Conservation (phyloP, 2,113 vertebrate species). For the Dryoscopus gambensis region DNA sequence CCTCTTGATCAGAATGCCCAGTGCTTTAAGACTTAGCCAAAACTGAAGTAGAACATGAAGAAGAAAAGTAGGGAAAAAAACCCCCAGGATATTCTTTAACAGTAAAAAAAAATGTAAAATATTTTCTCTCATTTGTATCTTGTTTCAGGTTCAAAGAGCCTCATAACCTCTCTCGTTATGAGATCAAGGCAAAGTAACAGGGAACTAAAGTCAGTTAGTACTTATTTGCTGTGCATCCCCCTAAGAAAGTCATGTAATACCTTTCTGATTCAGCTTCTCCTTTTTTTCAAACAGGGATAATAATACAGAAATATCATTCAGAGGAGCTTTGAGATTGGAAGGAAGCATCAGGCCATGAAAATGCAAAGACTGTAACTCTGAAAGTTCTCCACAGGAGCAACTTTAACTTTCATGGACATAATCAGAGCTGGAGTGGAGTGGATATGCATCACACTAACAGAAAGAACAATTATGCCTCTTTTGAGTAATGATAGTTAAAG, state of each 20-base stretch:
- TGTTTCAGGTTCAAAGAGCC: background rate
- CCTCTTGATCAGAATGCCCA: background rate
- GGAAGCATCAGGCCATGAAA: background rate
- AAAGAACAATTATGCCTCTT: background rate
- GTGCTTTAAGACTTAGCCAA: background rate
- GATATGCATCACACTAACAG: background rate
- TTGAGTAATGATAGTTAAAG: background rate
- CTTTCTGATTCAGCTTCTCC: background rate
- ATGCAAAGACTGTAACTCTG: background rate
- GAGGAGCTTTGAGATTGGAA: background rate
- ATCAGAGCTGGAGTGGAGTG: background rate
- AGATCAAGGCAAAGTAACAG: background rate
- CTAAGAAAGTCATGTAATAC: background rate
- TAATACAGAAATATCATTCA: background rate
- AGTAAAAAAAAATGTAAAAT: background rate
- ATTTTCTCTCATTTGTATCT: background rate
- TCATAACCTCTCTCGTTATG: no score
- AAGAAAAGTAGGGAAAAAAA: background rate
- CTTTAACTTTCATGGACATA: background rate
- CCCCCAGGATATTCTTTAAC: background rate
- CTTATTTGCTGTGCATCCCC: background rate
- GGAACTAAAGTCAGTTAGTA: background rate
- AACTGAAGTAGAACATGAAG: background rate
- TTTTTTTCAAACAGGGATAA: background rate
- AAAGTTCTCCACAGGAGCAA: background rate